phyloP scores from a whole-genome alignment of 2,888 invertebrate genomes.

The Lithophane ornitopus region DNA sequence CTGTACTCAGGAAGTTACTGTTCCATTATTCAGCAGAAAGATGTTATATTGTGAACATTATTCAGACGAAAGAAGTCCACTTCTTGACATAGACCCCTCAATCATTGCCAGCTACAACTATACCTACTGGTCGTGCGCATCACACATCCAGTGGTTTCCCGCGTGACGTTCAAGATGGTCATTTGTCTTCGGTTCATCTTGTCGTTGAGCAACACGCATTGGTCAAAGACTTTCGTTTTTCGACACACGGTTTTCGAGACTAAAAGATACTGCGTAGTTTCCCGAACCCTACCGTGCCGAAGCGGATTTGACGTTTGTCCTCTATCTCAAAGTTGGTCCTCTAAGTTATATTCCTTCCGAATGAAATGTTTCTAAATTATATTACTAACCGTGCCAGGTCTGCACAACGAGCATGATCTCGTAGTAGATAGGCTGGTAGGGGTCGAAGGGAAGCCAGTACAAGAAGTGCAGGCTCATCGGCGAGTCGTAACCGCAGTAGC shows the following conservation, averaged over 20 bases:
- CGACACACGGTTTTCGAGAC: background rate
- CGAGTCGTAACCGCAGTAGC: conserved; percentile 64
- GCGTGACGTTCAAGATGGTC: background rate
- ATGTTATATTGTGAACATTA: background rate
- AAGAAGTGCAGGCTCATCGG: conserved; percentile 67
- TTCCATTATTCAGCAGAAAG: background rate
- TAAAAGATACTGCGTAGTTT: background rate
- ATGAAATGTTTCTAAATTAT: background rate
- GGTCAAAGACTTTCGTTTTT: background rate
- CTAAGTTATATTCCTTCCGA: background rate
- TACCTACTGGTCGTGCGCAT: too few species aligned
- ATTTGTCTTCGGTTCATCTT: background rate
- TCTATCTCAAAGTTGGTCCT: background rate
- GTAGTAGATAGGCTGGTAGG: conserved; percentile 61
- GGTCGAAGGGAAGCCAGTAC: conserved; percentile 74
- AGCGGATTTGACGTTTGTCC: background rate
- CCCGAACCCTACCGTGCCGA: background rate
- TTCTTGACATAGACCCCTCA: background rate
- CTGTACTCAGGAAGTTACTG: background rate
- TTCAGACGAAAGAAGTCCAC: background rate
- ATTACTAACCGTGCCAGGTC: conserved; percentile 70
- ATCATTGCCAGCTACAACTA: background rate
- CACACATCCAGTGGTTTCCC: background rate
- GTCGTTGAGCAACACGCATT: background rate
- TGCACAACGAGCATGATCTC: conserved; percentile 69